These are phyloP conservation scores for Gymnosoma rotundatum DNA, from an alignment of 2,888 invertebrate species.

Conservation along the genomic window DNA sequence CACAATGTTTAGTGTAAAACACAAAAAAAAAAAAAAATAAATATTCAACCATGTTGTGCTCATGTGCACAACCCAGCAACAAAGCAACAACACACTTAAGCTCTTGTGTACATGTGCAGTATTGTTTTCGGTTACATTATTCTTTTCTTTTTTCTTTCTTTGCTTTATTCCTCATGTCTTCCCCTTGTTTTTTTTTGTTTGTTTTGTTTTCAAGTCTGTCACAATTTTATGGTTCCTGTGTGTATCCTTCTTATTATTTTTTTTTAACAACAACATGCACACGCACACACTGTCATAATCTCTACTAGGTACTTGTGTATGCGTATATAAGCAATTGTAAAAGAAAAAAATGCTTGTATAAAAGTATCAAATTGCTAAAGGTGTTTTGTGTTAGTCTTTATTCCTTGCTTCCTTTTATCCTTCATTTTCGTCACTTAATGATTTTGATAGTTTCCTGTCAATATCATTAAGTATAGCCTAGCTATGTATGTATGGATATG, in stretches of 20 bases:
- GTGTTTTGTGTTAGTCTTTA: constrained; percentile 40
- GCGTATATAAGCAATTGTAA: background rate
- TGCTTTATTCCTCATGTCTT: constrained; percentile 22
- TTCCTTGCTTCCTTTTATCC: constrained; percentile 13
- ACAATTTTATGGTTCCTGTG: constrained; percentile 50
- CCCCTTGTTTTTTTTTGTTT: constrained; percentile 8
- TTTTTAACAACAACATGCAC: background rate
- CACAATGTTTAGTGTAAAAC: background rate
- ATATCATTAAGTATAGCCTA: constrained; percentile 5
- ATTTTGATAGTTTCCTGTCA: constrained; percentile 18
- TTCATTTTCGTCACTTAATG: constrained; percentile 1
- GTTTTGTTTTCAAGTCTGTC: constrained; percentile 24
- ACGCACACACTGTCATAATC: constrained; percentile 28
- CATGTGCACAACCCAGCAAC: constrained; percentile 52
- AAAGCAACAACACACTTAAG: constrained; percentile 56
- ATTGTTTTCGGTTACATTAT: constrained; percentile 60
- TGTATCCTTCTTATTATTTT: constrained; percentile 1
- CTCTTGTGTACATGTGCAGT: constrained; percentile 66
- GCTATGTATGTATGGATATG: background rate
- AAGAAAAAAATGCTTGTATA: constrained; percentile 13
- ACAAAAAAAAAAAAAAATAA: constrained; percentile 34
- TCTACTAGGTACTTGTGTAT: background rate
- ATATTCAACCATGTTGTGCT: constrained; percentile 55
- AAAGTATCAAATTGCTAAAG: constrained; percentile 56
- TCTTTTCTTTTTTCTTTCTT: constrained; percentile 3